phyloP scores from a whole-genome alignment of 53 echinoderm and acorn worm species.

The Paracentrotus lividus region DNA sequence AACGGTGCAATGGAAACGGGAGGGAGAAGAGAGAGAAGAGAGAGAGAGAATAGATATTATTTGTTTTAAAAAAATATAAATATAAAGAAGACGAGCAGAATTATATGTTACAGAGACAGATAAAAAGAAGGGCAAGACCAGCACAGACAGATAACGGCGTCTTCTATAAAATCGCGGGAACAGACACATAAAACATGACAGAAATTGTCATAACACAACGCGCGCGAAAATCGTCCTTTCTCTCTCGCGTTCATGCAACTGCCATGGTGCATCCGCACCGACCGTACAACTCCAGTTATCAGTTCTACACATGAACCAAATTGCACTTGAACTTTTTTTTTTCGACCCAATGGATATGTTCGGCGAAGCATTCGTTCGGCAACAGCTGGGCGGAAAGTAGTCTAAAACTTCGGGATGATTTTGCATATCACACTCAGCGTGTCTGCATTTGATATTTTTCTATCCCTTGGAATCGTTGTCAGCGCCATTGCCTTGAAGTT shows the following conservation, averaged over 20 bases:
- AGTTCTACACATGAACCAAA: neutral
- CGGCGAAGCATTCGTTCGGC: neutral
- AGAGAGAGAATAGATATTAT: no score
- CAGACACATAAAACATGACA: neutral
- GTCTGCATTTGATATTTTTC: slow-evolving; percentile 22
- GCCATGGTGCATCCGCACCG: neutral
- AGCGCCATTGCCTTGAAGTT: neutral
- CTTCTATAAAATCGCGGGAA: neutral
- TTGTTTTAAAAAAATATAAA: no score
- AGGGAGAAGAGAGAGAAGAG: no score
- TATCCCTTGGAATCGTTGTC: neutral
- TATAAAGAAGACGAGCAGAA: no score
- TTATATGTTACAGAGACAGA: neutral
- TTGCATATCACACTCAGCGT: neutral
- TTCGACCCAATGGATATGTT: neutral
- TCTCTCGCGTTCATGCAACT: neutral
- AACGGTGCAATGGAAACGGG: no score
- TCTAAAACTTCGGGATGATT: neutral
- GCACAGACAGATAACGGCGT: neutral
- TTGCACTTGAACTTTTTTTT: neutral
- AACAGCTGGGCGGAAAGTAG: neutral
- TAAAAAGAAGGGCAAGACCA: neutral
- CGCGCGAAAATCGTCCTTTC: neutral
- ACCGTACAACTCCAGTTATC: neutral
- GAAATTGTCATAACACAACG: neutral